Conservation (phyloP, 2,888 invertebrate species). For the Drosophila putrida region DNA sequence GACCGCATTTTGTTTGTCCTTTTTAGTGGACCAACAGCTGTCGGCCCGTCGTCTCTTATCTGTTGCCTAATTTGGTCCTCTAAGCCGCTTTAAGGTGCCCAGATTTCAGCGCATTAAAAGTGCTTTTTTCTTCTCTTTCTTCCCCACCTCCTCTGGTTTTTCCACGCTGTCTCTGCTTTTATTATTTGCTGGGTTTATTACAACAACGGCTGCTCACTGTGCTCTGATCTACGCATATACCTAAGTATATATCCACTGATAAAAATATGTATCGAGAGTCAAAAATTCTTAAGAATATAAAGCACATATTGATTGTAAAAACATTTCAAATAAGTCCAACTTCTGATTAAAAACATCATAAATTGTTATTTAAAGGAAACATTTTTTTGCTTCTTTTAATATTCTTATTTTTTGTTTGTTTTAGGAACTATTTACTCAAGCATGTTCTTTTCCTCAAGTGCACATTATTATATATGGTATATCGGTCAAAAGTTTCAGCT, state of each 20-base stretch:
- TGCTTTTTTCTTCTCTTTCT: slow-evolving; percentile 8
- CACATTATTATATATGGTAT: too few relatives aligned
- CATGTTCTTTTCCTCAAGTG: too few relatives aligned
- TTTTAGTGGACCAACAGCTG: slow-evolving; percentile 72
- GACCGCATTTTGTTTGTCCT: slow-evolving; percentile 64
- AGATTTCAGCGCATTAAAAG: slow-evolving; percentile 69
- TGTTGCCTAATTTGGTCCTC: slow-evolving; percentile 64
- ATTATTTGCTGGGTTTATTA: slow-evolving; percentile 60
- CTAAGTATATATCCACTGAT: slow-evolving; percentile 1
- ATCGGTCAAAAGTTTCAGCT: slow-evolving; percentile 46
- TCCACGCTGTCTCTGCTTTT: slow-evolving; percentile 23
- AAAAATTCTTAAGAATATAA: too few relatives aligned
- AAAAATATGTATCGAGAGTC: too few relatives aligned
- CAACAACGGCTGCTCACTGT: slow-evolving; percentile 28
- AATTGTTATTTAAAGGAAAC: too few relatives aligned
- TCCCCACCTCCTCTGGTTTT: background rate
- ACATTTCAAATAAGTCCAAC: too few relatives aligned
- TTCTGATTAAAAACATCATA: too few relatives aligned
- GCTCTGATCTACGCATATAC: background rate
- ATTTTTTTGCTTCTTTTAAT: too few relatives aligned
- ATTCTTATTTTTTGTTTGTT: too few relatives aligned
- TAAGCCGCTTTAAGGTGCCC: slow-evolving; percentile 78
- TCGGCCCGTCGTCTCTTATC: slow-evolving; percentile 48
- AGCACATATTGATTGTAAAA: too few relatives aligned
- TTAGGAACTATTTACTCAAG: too few relatives aligned